Evolutionary conservation across 2,888 invertebrate genomes (phyloP), one percentile per base, ranked within the genome.

Genomic region (Drosophila borborema): DNA sequence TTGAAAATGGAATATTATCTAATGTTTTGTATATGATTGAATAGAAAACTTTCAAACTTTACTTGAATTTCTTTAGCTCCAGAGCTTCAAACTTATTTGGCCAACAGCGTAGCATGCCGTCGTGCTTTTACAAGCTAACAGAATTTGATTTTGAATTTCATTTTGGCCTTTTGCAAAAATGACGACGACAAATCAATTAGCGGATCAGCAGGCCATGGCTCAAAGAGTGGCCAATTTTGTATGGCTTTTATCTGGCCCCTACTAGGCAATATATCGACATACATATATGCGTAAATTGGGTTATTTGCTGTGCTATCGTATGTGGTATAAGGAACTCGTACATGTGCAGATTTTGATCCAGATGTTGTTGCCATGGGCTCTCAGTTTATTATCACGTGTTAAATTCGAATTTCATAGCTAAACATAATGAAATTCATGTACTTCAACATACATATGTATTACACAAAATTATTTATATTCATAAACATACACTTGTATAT

Each of bases 331-430:
- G 56, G 73, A 79, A 72, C 41, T 62, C 81, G 49, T 60, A 76
- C 46, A 73, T 58, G 58, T 61, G 66, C 66, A 46, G 43, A n/a
- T 54, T 48, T 45, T 45, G 56, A 28, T 63, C 70, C 77, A 71
- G 64, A 71, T 78, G 71, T 40, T 70, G 45, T 18, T 18, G 9
- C 28, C 18, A 54, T 40, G 43, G 63, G 40, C 54, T 28, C 41
- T 34, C 41, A 43, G 62, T 65, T 70, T 68, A 70, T 74, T 72
- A 45, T 63, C 73, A 69, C 75, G 62, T 75, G 66, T 65, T 73
- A 41, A 68, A 65, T 63, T 80, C 58, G 53, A 69, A 59, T 69
- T 80, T 64, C 41, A 59, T 51, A 49, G 55, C 65, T 55, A 49
- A 64, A 5, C 62, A 56, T 18, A 31, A 38, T 20, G 28, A 67